Percentiles rank a stretch among this genome's conserved stretches.
These are phyloP conservation scores for Mionectes olivaceus DNA, from an alignment of 2,797 vertebrate species.

Conservation along the genomic window DNA sequence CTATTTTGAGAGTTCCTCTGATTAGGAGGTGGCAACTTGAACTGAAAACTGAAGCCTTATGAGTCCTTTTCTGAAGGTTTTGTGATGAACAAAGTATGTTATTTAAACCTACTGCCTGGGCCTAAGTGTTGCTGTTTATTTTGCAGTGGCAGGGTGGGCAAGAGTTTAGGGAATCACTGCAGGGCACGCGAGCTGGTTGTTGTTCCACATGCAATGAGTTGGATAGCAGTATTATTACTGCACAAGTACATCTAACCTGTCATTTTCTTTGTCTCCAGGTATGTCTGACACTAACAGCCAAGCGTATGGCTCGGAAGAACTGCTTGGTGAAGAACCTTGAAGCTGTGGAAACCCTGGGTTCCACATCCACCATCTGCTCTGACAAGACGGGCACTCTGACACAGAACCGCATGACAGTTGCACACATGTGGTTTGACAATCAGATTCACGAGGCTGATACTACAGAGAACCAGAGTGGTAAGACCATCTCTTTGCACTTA, in stretches of 20 bases:
- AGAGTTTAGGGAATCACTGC: not conserved
- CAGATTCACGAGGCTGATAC: slow-evolving; percentile 91
- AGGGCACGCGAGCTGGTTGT: not conserved
- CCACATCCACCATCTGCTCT: slow-evolving; percentile 90
- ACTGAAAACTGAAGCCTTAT: not conserved
- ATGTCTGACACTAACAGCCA: slow-evolving; percentile 95
- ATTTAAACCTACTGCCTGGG: not conserved
- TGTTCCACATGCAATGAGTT: not conserved
- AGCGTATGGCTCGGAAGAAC: slow-evolving; percentile 98
- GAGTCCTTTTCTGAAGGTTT: not conserved
- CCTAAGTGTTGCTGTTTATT: not conserved
- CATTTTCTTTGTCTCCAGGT: slow-evolving; percentile 76
- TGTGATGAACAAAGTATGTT: not conserved
- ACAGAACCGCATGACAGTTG: slow-evolving; percentile 90
- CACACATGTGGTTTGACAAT: slow-evolving; percentile 93
- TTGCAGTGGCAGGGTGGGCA: not conserved
- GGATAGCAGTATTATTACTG: not conserved
- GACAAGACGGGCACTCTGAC: slow-evolving; percentile 90
- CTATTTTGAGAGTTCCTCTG: not conserved
- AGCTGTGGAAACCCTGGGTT: slow-evolving; percentile 94
- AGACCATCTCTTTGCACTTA: not conserved
- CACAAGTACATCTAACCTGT: not conserved
- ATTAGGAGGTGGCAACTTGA: not conserved
- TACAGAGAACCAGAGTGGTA: slow-evolving; percentile 91
- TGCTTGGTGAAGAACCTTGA: slow-evolving; percentile 97